Base-by-base conservation (phyloP, 2,113 vertebrate species). In the Paedocypris sp. region DNA sequence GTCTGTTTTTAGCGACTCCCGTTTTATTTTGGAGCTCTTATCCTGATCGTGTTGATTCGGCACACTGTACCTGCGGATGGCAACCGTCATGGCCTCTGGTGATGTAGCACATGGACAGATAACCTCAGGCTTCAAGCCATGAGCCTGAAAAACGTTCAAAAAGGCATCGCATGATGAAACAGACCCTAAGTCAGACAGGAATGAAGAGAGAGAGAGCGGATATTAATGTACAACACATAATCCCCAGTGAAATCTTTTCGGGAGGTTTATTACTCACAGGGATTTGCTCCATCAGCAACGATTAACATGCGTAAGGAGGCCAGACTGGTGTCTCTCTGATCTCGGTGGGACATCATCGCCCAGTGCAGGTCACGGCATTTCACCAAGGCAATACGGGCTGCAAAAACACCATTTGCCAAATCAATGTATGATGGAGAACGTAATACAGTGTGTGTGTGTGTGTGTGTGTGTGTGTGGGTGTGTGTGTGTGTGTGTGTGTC, bases 291-390 rank as follows among this genome's bases (percentile, higher is more conserved):
- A 2, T 98, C 95, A 1, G 95, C 93, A 20, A 98, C 95, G 6
- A 98, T 88, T 58, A 98, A 89, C 95, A 98, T 98, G 1, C 94
- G 83, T 6, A 98, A 83, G 0, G 95, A 98, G 52, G 87, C 87
- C 75, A 98, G 68, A 67, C 89, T 98, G 75, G 90, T 88, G 5
- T 98, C 95, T 77, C 91, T 87, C 74, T 98, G 95, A 70, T 98
- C 95, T 65, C 91, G 82, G 68, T 97, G 93, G 59, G 95, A 90
- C 90, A 98, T 97, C 95, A 98, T 98, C 67, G 95, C 95, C 95
- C 95, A 98, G 81, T 98, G 95, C 65, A 98, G 75, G 79, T 98
- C 95, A 41, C 95, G 90, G 65, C 94, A 98, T 74, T 98, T 98
- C 62, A 98, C 95, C 72, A 97, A 78, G 64, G 92, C 93, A 31